Evolutionary conservation across 1,140 invertebrate genomes (phyloP).

Genomic region (Penaeus vannamei): DNA sequence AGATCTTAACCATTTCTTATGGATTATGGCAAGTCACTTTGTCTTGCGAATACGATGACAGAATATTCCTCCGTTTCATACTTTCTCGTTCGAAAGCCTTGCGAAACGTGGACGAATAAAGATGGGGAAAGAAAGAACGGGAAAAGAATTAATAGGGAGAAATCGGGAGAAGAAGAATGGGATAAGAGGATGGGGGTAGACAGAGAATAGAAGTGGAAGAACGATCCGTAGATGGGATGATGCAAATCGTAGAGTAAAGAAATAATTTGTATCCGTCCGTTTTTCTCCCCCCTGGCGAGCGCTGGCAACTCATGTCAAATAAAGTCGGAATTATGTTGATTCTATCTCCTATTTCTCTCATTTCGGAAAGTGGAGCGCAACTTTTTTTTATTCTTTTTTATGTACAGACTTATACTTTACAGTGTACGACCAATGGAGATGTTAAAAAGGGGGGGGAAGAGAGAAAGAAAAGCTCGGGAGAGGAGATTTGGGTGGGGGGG

Average conservation of each 20-base stretch:
- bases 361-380: constrained; percentile 54
- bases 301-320: constrained; percentile 49
- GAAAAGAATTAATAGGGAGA: background rate
- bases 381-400: constrained; percentile 32
- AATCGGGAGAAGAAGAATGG: background rate
- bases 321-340: constrained; percentile 61
- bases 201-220: background rate
- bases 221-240: too few relatives aligned
- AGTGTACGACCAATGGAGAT: constrained; percentile 1
- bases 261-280: constrained; percentile 42
- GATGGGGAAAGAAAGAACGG: background rate
- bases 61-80: too few relatives aligned
- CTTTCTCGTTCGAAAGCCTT: too few relatives aligned
- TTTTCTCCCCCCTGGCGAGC: constrained; percentile 1
- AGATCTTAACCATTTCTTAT: too few relatives aligned
- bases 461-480: background rate
- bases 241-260: background rate
- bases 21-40: too few relatives aligned
- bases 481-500: background rate
- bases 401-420: background rate
- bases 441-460: background rate
- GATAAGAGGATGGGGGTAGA: background rate
- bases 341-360: constrained; percentile 56
- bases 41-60: too few relatives aligned
- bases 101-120: too few relatives aligned